phyloP scores from a whole-genome alignment of 1,140 invertebrate genomes.

The Cydia pomonella region DNA sequence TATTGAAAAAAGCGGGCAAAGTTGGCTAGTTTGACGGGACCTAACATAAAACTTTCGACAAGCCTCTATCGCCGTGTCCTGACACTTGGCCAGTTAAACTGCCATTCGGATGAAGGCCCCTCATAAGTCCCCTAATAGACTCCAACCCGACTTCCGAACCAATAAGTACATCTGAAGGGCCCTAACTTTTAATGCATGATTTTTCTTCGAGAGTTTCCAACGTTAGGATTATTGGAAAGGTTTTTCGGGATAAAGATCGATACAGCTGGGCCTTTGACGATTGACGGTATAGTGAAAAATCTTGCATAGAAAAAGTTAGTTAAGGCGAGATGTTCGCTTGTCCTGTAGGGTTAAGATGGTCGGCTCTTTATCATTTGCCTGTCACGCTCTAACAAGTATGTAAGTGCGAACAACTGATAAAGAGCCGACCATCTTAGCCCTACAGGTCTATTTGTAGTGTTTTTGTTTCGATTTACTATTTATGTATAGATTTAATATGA shows the following conservation, averaged over 20 bases:
- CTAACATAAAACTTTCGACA: not conserved
- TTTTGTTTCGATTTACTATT: no score
- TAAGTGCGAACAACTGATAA: no score
- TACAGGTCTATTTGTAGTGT: no score
- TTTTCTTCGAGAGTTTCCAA: not conserved
- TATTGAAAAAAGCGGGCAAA: no score
- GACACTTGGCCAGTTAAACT: not conserved
- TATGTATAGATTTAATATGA: no score
- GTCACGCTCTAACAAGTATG: no score
- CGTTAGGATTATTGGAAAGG: constrained; percentile 1
- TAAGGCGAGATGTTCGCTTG: not conserved
- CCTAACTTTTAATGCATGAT: not conserved
- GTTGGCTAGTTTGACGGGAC: no score
- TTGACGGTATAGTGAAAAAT: not conserved
- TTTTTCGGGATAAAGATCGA: not conserved
- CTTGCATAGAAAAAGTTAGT: not conserved
- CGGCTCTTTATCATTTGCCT: no score
- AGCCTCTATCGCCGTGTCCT: not conserved
- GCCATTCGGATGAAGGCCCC: not conserved
- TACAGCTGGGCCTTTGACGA: not conserved
- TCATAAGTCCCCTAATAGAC: constrained; percentile 6
- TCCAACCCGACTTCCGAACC: not conserved
- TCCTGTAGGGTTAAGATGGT: no score
- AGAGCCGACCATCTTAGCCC: no score
- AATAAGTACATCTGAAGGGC: constrained; percentile 12